These are phyloP conservation scores for Clarias laeviceps DNA, from an alignment of 2,797 vertebrate genomes.

Conservation along the genomic window DNA sequence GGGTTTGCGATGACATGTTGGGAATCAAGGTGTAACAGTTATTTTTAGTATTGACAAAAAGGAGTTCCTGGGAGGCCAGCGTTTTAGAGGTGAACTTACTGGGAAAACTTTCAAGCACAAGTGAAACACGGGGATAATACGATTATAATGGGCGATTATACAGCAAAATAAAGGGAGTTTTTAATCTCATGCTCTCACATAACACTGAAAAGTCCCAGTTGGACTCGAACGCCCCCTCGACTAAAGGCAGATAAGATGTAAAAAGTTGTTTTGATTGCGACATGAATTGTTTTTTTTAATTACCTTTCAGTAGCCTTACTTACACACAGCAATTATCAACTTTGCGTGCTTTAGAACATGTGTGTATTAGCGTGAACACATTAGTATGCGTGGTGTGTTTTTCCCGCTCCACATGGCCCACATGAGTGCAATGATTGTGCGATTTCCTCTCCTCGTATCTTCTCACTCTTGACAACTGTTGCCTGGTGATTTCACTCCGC, in stretches of 20 bases:
- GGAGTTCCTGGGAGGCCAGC: too few species aligned
- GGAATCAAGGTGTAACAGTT: too few species aligned
- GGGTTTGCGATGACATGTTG: too few species aligned
- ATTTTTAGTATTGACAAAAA: too few species aligned
- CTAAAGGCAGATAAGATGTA: neutral
- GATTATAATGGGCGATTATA: too few species aligned
- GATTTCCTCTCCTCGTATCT: conserved; percentile 17
- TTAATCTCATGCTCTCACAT: too few species aligned
- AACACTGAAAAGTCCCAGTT: too few species aligned
- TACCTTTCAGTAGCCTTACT: neutral
- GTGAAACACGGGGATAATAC: too few species aligned
- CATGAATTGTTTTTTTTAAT: conserved; percentile 10
- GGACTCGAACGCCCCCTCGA: too few species aligned
- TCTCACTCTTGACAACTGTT: conserved; percentile 69
- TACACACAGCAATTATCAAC: conserved; percentile 5
- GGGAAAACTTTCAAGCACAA: too few species aligned
- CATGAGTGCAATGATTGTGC: neutral
- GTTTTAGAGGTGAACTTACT: too few species aligned
- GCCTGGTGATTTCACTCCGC: conserved; percentile 71
- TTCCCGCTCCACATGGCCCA: neutral
- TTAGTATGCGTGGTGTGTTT: neutral
- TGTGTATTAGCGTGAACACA: neutral
- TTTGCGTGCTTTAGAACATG: neutral
- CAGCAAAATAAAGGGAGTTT: too few species aligned
- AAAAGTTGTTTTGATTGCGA: neutral